Evolutionary conservation across 2,888 invertebrate species (phyloP).

Genomic region (Pterobdella sp.): DNA sequence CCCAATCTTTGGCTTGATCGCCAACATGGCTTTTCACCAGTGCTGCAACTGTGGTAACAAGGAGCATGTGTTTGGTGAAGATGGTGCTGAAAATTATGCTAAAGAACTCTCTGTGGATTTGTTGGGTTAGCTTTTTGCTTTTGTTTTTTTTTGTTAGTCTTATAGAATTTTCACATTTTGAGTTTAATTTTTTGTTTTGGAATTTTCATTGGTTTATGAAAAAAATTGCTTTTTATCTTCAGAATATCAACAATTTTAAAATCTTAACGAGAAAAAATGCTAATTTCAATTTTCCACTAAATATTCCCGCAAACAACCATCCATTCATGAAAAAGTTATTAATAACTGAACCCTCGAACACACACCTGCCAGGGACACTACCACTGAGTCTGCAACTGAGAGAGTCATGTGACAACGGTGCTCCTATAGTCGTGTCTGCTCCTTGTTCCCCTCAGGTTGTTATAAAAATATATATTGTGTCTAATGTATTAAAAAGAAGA

Average conservation of each 20-base stretch:
- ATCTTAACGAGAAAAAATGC: no score
- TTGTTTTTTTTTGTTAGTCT: no score
- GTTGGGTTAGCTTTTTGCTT: conserved; percentile 55
- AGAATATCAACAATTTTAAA: no score
- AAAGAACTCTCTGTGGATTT: conserved; percentile 52
- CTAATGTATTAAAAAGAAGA: no score
- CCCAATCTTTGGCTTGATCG: conserved; percentile 71
- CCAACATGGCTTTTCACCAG: conserved; percentile 76
- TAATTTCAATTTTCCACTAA: no score
- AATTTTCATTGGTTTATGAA: no score
- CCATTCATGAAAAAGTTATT: no score
- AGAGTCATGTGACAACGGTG: conserved; percentile 64
- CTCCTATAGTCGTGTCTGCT: conserved; percentile 65
- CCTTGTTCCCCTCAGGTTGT: conserved; percentile 53
- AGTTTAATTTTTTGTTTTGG: no score
- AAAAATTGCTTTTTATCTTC: no score
- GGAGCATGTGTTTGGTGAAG: conserved; percentile 66
- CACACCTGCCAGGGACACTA: conserved; percentile 58
- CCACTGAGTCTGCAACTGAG: conserved; percentile 66
- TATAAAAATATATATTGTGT: not conserved
- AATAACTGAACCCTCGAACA: no score
- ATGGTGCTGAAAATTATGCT: conserved; percentile 56
- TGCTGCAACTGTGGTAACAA: conserved; percentile 71
- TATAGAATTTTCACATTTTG: no score
- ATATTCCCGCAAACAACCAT: no score